Conservation (phyloP, 2,797 vertebrate species). For the Sardinella longiceps region DNA sequence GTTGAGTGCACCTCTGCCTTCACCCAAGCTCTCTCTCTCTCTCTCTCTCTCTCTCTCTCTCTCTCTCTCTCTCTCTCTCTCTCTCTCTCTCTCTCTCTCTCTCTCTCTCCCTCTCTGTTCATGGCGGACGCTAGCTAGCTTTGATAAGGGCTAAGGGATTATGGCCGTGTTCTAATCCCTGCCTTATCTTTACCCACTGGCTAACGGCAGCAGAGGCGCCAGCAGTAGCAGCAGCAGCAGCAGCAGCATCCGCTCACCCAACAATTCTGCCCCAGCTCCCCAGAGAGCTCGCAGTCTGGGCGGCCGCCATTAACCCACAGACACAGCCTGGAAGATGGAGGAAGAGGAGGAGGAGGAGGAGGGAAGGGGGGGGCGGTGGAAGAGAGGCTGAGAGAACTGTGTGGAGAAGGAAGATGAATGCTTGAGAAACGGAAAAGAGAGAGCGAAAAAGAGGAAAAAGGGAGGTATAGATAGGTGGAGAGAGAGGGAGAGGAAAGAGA, state of each 20-base stretch:
- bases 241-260: constrained; percentile 53
- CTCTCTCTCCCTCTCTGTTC: background rate
- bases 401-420: background rate
- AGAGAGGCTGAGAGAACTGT: constrained; percentile 53
- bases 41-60: constrained; percentile 50
- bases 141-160: constrained; percentile 80
- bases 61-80: constrained; percentile 44
- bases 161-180: constrained; percentile 70
- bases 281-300: constrained; percentile 44
- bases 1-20: constrained; percentile 3
- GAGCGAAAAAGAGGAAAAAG: background rate
- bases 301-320: constrained; percentile 25
- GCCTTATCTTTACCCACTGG: constrained; percentile 72
- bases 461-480: background rate
- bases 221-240: constrained; percentile 59
- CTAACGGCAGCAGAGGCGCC: constrained; percentile 69
- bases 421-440: background rate
- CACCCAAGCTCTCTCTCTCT: constrained; percentile 49
- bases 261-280: constrained; percentile 59
- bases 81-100: constrained; percentile 31
- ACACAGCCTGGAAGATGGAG: constrained; percentile 7
- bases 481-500: background rate
- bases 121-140: constrained; percentile 69
- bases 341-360: constrained; percentile 19
- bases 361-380: constrained; percentile 35